These are phyloP conservation scores for Nyleta sp. DNA, from an alignment of 2,888 invertebrate genomes.

Conservation along the genomic window DNA sequence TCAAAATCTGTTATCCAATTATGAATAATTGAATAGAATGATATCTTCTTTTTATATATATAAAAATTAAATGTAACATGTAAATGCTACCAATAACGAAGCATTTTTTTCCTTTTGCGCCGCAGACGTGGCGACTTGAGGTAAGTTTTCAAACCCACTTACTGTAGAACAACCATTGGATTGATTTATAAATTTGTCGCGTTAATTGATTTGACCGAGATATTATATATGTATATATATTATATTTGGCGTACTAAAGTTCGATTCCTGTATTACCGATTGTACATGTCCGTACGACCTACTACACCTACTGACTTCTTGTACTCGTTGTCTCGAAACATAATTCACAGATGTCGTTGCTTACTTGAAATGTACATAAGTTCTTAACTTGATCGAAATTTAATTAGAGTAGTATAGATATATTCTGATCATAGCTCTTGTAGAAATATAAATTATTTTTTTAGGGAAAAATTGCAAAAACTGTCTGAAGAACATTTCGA, in stretches of 20 bases:
- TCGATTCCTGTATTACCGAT: slow-evolving; percentile 66
- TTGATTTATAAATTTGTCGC: slow-evolving; percentile 11
- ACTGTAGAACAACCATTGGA: slow-evolving; percentile 29
- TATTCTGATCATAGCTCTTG: too few relatives aligned
- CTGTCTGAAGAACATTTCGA: slow-evolving; percentile 73
- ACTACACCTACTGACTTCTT: slow-evolving; percentile 15
- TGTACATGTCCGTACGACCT: slow-evolving; percentile 30
- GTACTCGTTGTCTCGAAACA: slow-evolving; percentile 1
- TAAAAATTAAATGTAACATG: slow-evolving; percentile 8
- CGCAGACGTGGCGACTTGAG: slow-evolving; percentile 81
- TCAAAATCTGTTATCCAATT: too few relatives aligned
- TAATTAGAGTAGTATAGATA: neutral
- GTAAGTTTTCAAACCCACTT: slow-evolving; percentile 74
- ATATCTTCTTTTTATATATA: too few relatives aligned
- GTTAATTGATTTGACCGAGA: neutral
- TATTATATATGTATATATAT: neutral
- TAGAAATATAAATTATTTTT: too few relatives aligned
- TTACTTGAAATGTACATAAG: slow-evolving; percentile 6
- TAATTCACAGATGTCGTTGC: slow-evolving; percentile 36
- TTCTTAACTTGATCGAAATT: neutral
- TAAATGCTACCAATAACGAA: slow-evolving; percentile 41
- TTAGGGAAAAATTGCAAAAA: slow-evolving; percentile 68
- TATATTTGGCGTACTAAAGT: neutral
- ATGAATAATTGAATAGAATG: too few relatives aligned
- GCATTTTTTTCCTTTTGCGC: slow-evolving; percentile 77